Evolutionary conservation across 2,888 invertebrate genomes (phyloP).

Genomic region (Erebia palarica): DNA sequence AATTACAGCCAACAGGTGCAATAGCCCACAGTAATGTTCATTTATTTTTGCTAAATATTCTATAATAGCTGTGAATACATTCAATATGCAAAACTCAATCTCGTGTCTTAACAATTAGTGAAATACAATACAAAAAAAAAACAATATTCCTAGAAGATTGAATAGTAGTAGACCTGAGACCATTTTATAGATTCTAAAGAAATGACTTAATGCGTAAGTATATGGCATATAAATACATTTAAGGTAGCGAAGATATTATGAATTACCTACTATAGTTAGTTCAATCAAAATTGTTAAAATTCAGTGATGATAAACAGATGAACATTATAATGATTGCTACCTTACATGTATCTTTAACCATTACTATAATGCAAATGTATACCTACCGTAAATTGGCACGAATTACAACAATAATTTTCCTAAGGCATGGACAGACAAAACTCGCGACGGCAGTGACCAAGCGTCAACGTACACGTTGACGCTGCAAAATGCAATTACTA

Average conservation of each 20-base stretch:
- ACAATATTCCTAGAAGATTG: constrained; percentile 19
- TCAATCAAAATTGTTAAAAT: not conserved
- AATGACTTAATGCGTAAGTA: constrained; percentile 2
- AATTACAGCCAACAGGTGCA: constrained; percentile 55
- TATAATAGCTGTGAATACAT: constrained; percentile 29
- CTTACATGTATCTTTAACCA: constrained; percentile 11
- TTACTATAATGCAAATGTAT: constrained; percentile 6
- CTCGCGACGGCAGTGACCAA: not conserved
- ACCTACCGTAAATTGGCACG: constrained; percentile 25
- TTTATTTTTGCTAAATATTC: constrained; percentile 64
- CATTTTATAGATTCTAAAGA: not conserved
- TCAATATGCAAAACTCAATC: constrained; percentile 11
- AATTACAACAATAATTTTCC: constrained; percentile 29
- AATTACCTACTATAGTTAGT: not conserved
- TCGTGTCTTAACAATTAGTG: constrained; percentile 29
- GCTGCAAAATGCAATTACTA: not conserved
- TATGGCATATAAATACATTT: constrained; percentile 1
- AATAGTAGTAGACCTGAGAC: constrained; percentile 14
- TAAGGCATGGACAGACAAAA: not conserved
- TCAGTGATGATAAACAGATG: not conserved
- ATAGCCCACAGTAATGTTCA: constrained; percentile 58
- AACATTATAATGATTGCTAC: constrained; percentile 9
- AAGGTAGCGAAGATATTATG: constrained; percentile 10
- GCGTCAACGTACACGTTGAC: too few species aligned
- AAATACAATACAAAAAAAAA: constrained; percentile 13